Evolutionary conservation across 2,797 vertebrate genomes (phyloP).

Genomic region (Sebastiscus tertius): DNA sequence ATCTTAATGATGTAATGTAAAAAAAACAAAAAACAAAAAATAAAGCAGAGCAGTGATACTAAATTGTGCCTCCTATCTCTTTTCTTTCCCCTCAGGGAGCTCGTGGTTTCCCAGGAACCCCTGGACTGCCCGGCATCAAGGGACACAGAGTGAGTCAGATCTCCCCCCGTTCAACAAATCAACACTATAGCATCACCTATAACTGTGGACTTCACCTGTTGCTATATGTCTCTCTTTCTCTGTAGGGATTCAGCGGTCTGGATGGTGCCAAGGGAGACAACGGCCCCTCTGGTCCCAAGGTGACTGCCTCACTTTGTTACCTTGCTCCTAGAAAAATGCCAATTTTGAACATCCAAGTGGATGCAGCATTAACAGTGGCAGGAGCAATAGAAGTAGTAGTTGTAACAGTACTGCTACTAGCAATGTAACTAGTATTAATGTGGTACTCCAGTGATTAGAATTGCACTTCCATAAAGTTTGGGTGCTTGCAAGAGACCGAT

Average conservation of each 20-base stretch:
- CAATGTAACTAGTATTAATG: background rate
- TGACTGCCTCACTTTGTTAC: slow-evolving; percentile 52
- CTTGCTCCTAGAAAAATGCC: background rate
- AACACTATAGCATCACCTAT: background rate
- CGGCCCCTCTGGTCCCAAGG: slow-evolving; percentile 97
- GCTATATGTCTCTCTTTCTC: slow-evolving; percentile 9
- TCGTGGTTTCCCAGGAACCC: slow-evolving; percentile 97
- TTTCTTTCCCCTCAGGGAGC: slow-evolving; percentile 85
- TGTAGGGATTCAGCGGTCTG: slow-evolving; percentile 96
- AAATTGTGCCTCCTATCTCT: background rate
- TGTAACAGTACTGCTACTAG: background rate
- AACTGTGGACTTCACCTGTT: background rate
- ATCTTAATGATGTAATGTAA: background rate
- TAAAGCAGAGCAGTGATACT: background rate
- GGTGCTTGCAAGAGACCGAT: background rate
- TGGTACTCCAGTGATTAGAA: background rate
- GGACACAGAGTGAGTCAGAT: slow-evolving; percentile 94
- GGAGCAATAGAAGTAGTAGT: background rate
- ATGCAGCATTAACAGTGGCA: background rate
- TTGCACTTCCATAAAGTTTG: no score
- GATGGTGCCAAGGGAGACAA: slow-evolving; percentile 96
- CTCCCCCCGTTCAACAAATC: background rate
- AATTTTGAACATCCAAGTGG: background rate
- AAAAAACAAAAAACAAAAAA: background rate
- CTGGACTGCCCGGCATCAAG: slow-evolving; percentile 97